phyloP scores from a whole-genome alignment of 2,888 invertebrate species.

The Euzophera pinguis region DNA sequence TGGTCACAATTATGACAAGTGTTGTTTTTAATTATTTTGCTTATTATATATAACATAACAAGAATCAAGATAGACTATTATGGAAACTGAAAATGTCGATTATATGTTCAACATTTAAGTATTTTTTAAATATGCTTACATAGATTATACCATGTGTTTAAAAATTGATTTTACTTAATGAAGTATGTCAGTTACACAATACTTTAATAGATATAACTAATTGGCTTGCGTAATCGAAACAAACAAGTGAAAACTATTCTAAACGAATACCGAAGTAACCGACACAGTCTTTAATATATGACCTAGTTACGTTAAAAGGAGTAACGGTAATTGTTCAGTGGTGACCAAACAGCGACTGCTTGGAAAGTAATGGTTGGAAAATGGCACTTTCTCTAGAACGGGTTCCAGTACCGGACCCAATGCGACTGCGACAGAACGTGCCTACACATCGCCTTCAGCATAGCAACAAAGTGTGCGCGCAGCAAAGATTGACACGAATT shows the following conservation, averaged over 20 bases:
- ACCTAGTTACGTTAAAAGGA: conserved; percentile 61
- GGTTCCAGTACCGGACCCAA: conserved; percentile 41
- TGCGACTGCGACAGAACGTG: conserved; percentile 28
- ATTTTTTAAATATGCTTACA: no score
- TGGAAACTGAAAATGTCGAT: background rate
- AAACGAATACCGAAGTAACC: conserved; percentile 24
- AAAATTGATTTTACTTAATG: background rate
- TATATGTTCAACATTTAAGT: no score
- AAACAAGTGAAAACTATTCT: conserved; percentile 5
- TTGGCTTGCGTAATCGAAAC: background rate
- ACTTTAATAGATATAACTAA: background rate
- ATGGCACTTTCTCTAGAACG: conserved; percentile 73
- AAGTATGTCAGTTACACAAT: background rate
- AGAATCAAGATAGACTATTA: background rate
- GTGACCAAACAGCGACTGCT: conserved; percentile 38
- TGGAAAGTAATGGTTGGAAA: conserved; percentile 67
- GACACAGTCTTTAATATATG: conserved; percentile 46
- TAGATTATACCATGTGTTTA: no score
- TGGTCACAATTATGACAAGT: background rate
- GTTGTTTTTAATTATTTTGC: background rate
- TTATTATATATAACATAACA: background rate
- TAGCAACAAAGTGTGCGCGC: background rate
- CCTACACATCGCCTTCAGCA: conserved; percentile 12
- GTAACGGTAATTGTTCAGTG: conserved; percentile 58
- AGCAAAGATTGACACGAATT: conserved; percentile 15